These are phyloP conservation scores for Myanophis thanlyinensis DNA, from an alignment of 2,113 vertebrate species.

Conservation along the genomic window DNA sequence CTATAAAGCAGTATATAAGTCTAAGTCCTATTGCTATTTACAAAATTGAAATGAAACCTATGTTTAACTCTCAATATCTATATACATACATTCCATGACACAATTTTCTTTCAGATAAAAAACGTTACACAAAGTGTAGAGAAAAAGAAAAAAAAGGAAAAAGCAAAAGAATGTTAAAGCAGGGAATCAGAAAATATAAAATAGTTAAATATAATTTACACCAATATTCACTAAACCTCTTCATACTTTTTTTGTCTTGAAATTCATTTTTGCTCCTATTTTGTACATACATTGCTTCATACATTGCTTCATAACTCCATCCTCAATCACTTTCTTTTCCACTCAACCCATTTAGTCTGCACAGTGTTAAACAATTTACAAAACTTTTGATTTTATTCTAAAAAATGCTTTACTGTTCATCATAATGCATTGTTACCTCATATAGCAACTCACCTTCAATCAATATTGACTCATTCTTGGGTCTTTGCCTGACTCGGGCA, in stretches of 20 bases:
- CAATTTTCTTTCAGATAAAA: background rate
- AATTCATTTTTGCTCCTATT: background rate
- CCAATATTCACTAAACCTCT: background rate
- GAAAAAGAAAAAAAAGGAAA: background rate
- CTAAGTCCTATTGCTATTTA: no score
- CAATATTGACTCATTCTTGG: background rate
- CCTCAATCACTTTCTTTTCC: background rate
- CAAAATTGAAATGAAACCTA: background rate
- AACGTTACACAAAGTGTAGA: background rate
- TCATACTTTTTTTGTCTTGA: background rate
- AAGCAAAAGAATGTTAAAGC: background rate
- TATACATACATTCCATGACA: background rate
- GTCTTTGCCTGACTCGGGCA: no score
- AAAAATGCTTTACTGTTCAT: background rate
- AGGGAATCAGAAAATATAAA: background rate
- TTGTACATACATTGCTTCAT: background rate
- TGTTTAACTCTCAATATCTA: background rate
- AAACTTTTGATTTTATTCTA: background rate
- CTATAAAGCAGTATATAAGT: no score
- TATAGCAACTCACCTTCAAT: background rate
- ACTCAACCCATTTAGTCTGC: background rate
- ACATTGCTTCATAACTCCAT: background rate
- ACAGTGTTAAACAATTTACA: background rate
- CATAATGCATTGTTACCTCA: background rate
- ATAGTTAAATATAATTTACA: background rate